Conservation (phyloP, 2,797 vertebrate species). For the Cryptoblepharus egeriae region DNA sequence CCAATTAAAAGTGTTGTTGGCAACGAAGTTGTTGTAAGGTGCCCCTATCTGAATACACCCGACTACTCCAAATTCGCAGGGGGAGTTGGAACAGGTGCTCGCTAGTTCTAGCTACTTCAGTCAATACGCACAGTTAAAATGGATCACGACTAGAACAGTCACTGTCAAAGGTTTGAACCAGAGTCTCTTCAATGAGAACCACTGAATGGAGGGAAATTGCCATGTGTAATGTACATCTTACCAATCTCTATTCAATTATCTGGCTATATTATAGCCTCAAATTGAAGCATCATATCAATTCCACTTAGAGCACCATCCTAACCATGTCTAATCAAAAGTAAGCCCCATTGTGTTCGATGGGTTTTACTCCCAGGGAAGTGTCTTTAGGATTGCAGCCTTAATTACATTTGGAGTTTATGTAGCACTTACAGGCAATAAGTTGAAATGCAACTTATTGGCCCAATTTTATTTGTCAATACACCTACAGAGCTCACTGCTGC, state of each 20-base stretch:
- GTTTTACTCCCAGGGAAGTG: too few species aligned
- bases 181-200: background rate
- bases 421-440: background rate
- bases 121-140: background rate
- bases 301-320: too few species aligned
- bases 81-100: background rate
- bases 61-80: rapidly evolving
- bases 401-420: background rate
- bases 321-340: too few species aligned
- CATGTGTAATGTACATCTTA: background rate
- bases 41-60: rapidly evolving
- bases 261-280: background rate
- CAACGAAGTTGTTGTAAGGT: background rate
- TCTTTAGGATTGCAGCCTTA: too few species aligned
- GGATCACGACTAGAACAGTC: background rate
- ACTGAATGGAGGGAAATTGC: background rate
- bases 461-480: too few species aligned
- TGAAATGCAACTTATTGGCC: too few species aligned
- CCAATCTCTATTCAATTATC: background rate
- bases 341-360: too few species aligned
- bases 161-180: rapidly evolving
- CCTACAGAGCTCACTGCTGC: too few species aligned
- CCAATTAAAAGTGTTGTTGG: background rate
- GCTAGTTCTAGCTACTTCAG: background rate
- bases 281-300: background rate